These are phyloP conservation scores for Nixonia krombeini DNA, from an alignment of 1,140 invertebrate species.

Conservation along the genomic window DNA sequence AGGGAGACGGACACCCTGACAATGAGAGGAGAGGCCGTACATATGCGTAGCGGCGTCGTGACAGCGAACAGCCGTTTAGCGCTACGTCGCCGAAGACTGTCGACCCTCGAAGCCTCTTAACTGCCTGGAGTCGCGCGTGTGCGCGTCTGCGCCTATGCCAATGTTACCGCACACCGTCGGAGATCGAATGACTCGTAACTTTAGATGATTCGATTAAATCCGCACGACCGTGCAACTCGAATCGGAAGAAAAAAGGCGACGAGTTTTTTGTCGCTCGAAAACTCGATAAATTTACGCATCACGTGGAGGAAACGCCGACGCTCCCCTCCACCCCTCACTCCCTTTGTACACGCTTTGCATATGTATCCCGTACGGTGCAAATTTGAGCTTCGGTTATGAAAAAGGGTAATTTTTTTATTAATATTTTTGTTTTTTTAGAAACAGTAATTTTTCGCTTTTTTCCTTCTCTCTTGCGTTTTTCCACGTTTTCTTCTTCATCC, in stretches of 20 bases:
- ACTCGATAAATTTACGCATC: conserved; percentile 9
- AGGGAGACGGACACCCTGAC: conserved; percentile 42
- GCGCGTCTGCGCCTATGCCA: conserved; percentile 37
- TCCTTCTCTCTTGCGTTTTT: too few species aligned
- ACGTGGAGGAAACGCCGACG: too few species aligned
- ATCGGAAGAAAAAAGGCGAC: too few species aligned
- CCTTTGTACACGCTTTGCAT: too few species aligned
- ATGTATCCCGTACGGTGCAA: too few species aligned
- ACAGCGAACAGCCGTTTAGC: conserved; percentile 47
- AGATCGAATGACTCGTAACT: conserved; percentile 59
- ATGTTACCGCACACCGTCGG: conserved; percentile 42
- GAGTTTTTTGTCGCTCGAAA: conserved; percentile 22
- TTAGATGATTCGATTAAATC: conserved; percentile 56
- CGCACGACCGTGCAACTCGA: conserved; percentile 35
- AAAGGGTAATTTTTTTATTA: too few species aligned
- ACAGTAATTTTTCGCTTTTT: too few species aligned
- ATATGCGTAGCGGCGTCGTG: conserved; percentile 41
- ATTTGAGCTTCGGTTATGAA: too few species aligned
- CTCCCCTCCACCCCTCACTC: too few species aligned
- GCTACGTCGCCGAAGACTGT: too few species aligned
- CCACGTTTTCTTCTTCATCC: too few species aligned
- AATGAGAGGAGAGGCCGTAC: conserved; percentile 43
- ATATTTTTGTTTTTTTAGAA: too few species aligned
- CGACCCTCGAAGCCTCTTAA: conserved; percentile 58
- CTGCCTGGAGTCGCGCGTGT: conserved; percentile 33